Evolutionary conservation across 2,888 invertebrate species (phyloP), one percentile per base, ranked within the genome.

Genomic region (Mactromeris polynyma): DNA sequence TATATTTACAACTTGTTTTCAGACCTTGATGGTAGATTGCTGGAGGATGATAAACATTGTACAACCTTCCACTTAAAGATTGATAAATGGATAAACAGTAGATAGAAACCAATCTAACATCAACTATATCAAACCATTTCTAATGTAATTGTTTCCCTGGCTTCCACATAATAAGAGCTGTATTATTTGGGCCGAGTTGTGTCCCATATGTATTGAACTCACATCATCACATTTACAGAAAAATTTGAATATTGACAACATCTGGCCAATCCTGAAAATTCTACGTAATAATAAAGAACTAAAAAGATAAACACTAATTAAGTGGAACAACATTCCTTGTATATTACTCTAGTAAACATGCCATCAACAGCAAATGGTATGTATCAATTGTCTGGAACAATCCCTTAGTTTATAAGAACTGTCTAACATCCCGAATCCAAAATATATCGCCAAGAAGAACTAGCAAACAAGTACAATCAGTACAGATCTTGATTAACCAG

Each of bases 1-100:
- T 11, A 17, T 73, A 73, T 73, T 73, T 73, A 73, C 73, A 73
- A 73, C 36, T 33, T 33, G 31, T 73, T 33, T 73, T 73, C 36
- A 73, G 33, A 33, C 73, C 73, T 73, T 73, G 73, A 73, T 36
- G 19, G 11, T 21, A 17, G 73, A 64, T 64, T n/a, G 58, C 26
- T 64, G 11, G 6, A 19, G 58, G 21, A 26, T 26, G 26, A 64
- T 64, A 64, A 64, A 64, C 58, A 64, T 58, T 6, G 26, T n/a
- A 26, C n/a, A 64, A 64, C 58, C 26, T n/a, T 26, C 26, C 58
- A 64, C 26, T 46, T 46, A 21, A 0, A 9, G 26, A 64, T 26
- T n/a, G 26, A 64, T 64, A n/a, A 58, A 64, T 26, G 17, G 26
- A 26, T 26, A 64, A 26, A 64, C 9, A n/a, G n/a, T n/a, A 64